Evolutionary conservation across 2,113 vertebrate species (phyloP).

Genomic region (Otis tarda): DNA sequence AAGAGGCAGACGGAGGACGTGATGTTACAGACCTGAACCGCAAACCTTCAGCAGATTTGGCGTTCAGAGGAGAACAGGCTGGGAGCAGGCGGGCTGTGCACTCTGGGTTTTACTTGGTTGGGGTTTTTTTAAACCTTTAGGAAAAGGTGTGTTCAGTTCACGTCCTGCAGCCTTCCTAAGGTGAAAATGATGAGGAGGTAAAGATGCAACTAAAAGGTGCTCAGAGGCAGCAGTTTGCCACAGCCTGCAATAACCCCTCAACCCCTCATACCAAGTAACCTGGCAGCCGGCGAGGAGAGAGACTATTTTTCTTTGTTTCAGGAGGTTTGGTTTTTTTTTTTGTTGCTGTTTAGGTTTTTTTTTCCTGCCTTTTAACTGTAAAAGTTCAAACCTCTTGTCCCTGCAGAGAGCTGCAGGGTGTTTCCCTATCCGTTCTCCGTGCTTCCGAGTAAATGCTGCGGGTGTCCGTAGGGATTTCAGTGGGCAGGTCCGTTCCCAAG

Average conservation of each 20-base stretch:
- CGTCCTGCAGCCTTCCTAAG: not conserved
- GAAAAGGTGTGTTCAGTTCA: not conserved
- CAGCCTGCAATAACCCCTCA: not conserved
- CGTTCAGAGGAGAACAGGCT: not conserved
- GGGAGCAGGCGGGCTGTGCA: not conserved
- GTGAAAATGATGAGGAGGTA: not conserved
- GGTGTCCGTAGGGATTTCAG: not conserved
- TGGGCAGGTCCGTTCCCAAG: fast-evolving
- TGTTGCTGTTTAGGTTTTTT: not conserved
- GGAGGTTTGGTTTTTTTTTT: not conserved
- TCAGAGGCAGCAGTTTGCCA: not conserved
- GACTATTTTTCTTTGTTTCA: not conserved
- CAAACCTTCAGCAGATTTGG: not conserved
- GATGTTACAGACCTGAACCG: not conserved
- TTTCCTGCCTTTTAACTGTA: not conserved
- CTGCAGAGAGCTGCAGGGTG: not conserved
- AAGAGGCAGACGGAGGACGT: not conserved
- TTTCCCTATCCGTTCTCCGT: fast-evolving
- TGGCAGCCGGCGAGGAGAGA: not conserved
- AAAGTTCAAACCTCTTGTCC: not conserved
- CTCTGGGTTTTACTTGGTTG: not conserved
- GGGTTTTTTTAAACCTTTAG: not conserved
- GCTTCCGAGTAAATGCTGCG: not conserved
- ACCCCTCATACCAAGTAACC: not conserved
- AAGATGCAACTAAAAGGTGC: not conserved